These are phyloP conservation scores for Columbina picui DNA, from an alignment of 2,113 vertebrate genomes.

Conservation along the genomic window DNA sequence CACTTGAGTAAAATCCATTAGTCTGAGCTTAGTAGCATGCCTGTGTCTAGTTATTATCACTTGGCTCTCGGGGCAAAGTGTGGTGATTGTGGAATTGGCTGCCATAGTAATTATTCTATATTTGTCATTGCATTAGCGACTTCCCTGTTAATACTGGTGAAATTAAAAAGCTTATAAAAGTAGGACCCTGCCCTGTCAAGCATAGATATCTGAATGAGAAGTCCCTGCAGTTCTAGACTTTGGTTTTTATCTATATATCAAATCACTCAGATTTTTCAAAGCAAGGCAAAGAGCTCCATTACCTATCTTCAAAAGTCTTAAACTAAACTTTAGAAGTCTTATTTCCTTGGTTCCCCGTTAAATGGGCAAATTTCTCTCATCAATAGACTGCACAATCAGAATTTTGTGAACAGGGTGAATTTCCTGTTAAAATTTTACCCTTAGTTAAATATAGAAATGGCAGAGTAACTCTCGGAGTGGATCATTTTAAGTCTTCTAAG, in stretches of 20 bases:
- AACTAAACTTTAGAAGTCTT: not conserved
- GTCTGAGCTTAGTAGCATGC: not conserved
- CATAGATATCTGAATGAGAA: not conserved
- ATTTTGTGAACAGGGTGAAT: not conserved
- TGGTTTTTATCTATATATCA: not conserved
- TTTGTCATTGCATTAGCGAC: not conserved
- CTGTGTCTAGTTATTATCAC: not conserved
- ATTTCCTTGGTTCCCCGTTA: not conserved
- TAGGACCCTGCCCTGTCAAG: not conserved
- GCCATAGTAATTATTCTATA: not conserved
- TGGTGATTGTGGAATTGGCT: not conserved
- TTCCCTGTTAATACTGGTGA: not conserved
- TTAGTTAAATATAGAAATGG: conserved; percentile 39
- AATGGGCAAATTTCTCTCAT: not conserved
- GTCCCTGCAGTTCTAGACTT: not conserved
- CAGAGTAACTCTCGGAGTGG: conserved; percentile 16
- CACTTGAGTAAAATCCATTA: not conserved
- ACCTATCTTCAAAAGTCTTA: not conserved
- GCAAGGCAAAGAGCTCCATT: not conserved
- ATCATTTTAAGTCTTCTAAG: conserved; percentile 55
- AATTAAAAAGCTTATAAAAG: not conserved
- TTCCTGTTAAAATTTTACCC: not conserved
- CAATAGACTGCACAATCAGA: not conserved
- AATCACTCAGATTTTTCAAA: not conserved
- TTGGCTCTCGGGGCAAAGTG: not conserved